Base-by-base conservation (phyloP, 2,797 vertebrate species). In the Spinus olivaceus region DNA sequence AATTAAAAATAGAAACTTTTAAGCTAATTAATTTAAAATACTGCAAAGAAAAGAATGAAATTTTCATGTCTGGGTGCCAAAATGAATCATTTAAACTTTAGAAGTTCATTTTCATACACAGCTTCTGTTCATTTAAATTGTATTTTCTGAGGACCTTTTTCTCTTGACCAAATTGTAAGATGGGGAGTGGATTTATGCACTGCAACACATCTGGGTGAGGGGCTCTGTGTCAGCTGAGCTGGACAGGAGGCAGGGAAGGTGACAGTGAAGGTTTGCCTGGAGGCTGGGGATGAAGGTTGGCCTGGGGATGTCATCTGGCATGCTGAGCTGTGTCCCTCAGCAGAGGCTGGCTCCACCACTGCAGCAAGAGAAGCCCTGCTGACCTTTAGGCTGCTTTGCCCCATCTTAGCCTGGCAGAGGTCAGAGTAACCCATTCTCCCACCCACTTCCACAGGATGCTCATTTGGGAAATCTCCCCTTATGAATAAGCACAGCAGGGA, bases 401-500 rank as follows among this genome's bases (percentile, higher is more conserved):
- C 37, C 6, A 1, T 39, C 64, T 46, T 32, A 69, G 50, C 56
- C 47, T 70, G 60, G 60, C 44, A 59, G 0, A 4, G 35, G 19
- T 16, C 63, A 25, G 27, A 32, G 47, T 14, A 5, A 59, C 56
- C 33, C 3, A 1, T n/a, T 47, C 37, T 51, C 60, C 64, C n/a
- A 23, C 28, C 4, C 8, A 9, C 4, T 69, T 49, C 32, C 80
- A 41, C 35, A 6, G 0, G 23, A 37, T 1, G 6, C n/a, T 63
- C 18, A 1, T 65, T 59, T 19, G 67, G 47, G 51, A 86, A 77
- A 46, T 15, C 2, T 0, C 25, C 83, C 41, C 44, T 42, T 56
- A 7, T 1, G 24, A 33, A 59, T 11, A 65, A 86, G 20, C 0
- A 0, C 16, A 4, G 53, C 37, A 23, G 73, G 77, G 85, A 92